Conservation (phyloP, 2,797 vertebrate species). For the Meda fulgida region DNA sequence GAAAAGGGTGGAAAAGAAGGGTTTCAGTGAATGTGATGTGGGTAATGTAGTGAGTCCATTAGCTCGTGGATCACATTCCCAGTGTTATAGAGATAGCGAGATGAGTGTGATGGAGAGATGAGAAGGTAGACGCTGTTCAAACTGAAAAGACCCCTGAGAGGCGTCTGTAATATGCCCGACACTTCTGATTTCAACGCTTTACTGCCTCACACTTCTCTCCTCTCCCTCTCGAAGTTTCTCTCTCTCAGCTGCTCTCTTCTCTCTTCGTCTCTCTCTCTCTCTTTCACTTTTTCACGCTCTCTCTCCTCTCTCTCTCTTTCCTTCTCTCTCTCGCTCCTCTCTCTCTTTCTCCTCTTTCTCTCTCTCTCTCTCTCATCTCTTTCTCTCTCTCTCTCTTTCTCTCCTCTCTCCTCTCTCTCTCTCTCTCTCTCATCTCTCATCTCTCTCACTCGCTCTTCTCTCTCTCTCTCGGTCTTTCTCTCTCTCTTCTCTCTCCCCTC, state of each 20-base stretch:
- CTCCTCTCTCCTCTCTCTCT: no score
- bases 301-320: no score
- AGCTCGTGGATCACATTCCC: background rate
- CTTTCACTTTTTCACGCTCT: no score
- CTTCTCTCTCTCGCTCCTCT: no score
- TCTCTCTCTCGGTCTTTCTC: no score
- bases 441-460: no score
- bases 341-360: no score
- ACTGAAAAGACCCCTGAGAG: slow-evolving; percentile 50
- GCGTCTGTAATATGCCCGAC: slow-evolving; percentile 40
- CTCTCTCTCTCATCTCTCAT: no score
- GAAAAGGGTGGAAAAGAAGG: background rate
- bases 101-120: slow-evolving; percentile 27
- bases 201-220: slow-evolving; percentile 55
- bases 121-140: slow-evolving; percentile 13
- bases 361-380: no score
- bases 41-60: background rate
- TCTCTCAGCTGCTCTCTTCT: no score
- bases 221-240: slow-evolving; percentile 15
- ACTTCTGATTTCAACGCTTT: slow-evolving; percentile 66
- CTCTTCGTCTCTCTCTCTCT: background rate
- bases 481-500: no score
- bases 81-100: background rate
- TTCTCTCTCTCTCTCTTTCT: no score
- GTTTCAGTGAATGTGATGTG: background rate